These are phyloP conservation scores for Vanessa tameamea DNA, from an alignment of 1,140 invertebrate genomes.

Conservation along the genomic window DNA sequence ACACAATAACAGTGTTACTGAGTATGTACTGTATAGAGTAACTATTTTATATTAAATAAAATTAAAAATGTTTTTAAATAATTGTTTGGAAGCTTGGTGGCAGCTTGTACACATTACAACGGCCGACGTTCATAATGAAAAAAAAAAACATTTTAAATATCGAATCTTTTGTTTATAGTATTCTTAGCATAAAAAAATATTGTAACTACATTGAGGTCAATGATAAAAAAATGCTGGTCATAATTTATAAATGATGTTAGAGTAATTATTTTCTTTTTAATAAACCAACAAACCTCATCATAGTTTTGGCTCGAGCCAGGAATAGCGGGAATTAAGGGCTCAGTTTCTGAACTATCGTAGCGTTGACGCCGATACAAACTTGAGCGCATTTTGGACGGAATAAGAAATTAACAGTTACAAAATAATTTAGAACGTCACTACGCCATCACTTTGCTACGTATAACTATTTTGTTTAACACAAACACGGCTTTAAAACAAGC, in stretches of 20 bases:
- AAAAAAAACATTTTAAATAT: no score
- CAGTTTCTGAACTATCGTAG: slow-evolving; percentile 42
- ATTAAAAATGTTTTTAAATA: no score
- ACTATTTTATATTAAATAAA: no score
- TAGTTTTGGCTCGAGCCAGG: slow-evolving; percentile 39
- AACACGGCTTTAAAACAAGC: no score
- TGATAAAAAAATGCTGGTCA: neutral
- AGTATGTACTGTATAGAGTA: no score
- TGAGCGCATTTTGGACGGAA: slow-evolving; percentile 35
- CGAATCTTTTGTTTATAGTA: no score
- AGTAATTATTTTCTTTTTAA: neutral
- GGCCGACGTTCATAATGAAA: no score
- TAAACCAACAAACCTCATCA: slow-evolving; percentile 25
- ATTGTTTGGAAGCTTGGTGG: no score
- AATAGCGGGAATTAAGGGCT: slow-evolving; percentile 44
- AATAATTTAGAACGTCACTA: neutral
- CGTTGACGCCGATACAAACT: slow-evolving; percentile 33
- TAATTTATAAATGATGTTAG: neutral
- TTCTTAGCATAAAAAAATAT: no score
- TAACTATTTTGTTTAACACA: neutral
- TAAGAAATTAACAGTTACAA: slow-evolving; percentile 6
- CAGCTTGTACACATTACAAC: no score
- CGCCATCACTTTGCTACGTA: neutral
- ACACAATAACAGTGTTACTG: no score
- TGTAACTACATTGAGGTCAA: neutral